These are phyloP conservation scores for Anas platyrhynchos DNA, from an alignment of 2,113 vertebrate species.

Conservation along the genomic window DNA sequence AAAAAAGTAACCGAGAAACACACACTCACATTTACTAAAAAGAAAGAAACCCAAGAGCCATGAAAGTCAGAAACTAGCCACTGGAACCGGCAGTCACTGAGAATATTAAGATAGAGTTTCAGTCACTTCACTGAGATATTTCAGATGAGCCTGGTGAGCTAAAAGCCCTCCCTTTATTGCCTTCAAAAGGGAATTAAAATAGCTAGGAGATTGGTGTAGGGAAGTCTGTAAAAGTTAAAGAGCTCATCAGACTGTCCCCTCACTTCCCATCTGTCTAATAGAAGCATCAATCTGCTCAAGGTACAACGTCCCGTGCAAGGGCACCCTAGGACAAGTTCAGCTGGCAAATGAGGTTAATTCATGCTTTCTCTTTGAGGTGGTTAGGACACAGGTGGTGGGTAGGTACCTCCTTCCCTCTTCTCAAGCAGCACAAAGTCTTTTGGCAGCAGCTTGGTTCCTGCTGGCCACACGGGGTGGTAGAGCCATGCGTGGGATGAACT, in stretches of 20 bases:
- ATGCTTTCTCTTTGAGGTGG: not conserved
- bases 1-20: not conserved
- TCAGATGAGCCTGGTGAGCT: not conserved
- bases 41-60: not conserved
- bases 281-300: not conserved
- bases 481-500: not conserved
- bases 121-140: not conserved
- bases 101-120: not conserved
- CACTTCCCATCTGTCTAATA: not conserved
- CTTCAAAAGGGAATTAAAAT: slow-evolving; percentile 44
- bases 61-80: not conserved
- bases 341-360: not conserved
- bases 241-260: not conserved
- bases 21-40: not conserved
- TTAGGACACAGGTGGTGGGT: not conserved
- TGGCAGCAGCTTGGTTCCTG: rapidly evolving
- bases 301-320: not conserved
- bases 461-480: rapidly evolving
- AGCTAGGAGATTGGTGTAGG: not conserved
- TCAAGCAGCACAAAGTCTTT: not conserved
- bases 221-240: slow-evolving; percentile 18
- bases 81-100: not conserved
- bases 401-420: not conserved
- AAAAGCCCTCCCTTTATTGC: not conserved
- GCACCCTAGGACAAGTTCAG: not conserved